Conservation (phyloP, 2,113 vertebrate genomes). For the Pangasianodon hypophthalmus region DNA sequence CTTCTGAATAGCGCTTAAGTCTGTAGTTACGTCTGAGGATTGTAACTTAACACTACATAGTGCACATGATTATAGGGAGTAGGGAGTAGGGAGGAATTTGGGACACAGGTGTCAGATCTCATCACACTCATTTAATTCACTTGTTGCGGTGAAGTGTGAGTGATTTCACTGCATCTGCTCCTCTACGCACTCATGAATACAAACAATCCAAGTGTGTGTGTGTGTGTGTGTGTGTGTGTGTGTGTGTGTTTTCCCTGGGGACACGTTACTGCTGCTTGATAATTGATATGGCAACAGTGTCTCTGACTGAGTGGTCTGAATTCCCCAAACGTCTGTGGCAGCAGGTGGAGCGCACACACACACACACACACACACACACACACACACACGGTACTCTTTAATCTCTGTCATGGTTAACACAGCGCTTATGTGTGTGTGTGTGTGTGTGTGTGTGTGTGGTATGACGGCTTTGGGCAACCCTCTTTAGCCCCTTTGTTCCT, state of each 20-base stretch:
- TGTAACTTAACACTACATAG: neutral
- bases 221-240: slow-evolving; percentile 49
- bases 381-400: slow-evolving; percentile 27
- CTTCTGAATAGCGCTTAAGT: neutral
- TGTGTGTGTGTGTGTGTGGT: neutral
- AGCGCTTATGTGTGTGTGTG: slow-evolving; percentile 47
- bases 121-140: slow-evolving; percentile 74
- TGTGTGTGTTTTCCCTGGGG: slow-evolving; percentile 61
- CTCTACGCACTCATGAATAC: slow-evolving; percentile 68
- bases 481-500: slow-evolving; percentile 29
- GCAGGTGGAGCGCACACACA: slow-evolving; percentile 77
- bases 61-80: neutral
- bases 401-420: slow-evolving; percentile 40
- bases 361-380: slow-evolving; percentile 58
- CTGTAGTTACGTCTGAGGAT: neutral
- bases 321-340: slow-evolving; percentile 71
- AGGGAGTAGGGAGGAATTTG: neutral
- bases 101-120: slow-evolving; percentile 40
- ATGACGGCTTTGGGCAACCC: neutral
- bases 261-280: slow-evolving; percentile 69
- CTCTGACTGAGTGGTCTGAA: slow-evolving; percentile 61
- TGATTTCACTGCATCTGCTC: slow-evolving; percentile 50
- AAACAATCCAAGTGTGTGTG: slow-evolving; percentile 65
- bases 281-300: slow-evolving; percentile 73
- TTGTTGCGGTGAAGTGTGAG: slow-evolving; percentile 46